Conservation (phyloP, 1,140 invertebrate genomes). For the Drosophila athabasca region DNA sequence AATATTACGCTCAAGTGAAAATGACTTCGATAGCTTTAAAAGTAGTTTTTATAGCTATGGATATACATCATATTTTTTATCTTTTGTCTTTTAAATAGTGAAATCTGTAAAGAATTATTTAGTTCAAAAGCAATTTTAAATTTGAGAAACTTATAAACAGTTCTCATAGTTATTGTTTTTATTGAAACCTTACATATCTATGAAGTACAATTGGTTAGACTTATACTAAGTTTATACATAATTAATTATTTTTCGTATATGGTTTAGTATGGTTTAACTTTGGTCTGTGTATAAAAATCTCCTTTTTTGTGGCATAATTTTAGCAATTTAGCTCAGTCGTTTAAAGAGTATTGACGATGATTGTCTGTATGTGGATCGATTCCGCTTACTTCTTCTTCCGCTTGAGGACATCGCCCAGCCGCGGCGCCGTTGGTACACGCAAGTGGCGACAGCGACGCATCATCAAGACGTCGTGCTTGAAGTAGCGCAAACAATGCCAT, state of each 20-base stretch:
- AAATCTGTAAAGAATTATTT: constrained; percentile 6
- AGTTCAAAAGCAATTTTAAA: not conserved
- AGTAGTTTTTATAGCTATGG: no score
- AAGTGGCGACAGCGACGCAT: constrained; percentile 87
- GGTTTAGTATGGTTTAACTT: constrained; percentile 84
- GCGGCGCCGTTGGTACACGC: constrained; percentile 74
- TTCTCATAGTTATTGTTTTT: constrained; percentile 31
- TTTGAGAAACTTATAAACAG: not conserved
- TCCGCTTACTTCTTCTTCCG: constrained; percentile 70
- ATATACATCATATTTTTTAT: not conserved
- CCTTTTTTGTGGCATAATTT: constrained; percentile 61
- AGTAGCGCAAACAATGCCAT: constrained; percentile 91
- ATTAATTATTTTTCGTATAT: constrained; percentile 38
- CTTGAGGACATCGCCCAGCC: constrained; percentile 73
- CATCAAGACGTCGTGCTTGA: constrained; percentile 88
- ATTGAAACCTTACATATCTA: constrained; percentile 85
- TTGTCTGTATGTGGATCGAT: constrained; percentile 28
- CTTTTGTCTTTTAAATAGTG: not conserved
- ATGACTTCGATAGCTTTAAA: not conserved
- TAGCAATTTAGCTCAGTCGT: constrained; percentile 67
- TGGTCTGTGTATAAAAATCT: constrained; percentile 73
- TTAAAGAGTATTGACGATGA: constrained; percentile 46
- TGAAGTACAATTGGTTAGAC: constrained; percentile 84
- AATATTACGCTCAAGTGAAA: not conserved
- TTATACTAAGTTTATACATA: constrained; percentile 46